A percentile compares a stretch with the other conserved stretches of the same genome.
Conservation (phyloP, 2,113 vertebrate species). For the Rhea americana region DNA sequence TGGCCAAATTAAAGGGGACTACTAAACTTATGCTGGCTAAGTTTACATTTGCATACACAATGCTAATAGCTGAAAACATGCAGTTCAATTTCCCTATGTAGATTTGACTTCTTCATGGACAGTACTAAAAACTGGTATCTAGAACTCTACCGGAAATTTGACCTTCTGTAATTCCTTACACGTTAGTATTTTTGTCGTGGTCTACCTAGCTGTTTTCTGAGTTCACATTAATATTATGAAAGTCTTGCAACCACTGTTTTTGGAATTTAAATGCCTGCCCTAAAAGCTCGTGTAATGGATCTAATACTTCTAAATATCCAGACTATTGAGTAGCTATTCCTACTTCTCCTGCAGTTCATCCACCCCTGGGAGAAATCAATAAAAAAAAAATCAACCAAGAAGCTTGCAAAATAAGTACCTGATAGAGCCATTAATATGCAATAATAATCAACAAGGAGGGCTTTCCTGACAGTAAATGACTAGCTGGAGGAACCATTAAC, state of each 20-base stretch:
- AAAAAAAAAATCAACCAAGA: background rate
- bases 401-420: constrained; percentile 17
- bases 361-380: background rate
- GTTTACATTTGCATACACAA: background rate
- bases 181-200: background rate
- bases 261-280: background rate
- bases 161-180: background rate
- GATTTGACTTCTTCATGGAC: background rate
- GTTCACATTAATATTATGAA: background rate
- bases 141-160: background rate
- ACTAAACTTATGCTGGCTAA: background rate
- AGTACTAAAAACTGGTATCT: background rate
- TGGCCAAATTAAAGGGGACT: background rate
- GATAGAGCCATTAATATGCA: constrained; percentile 25
- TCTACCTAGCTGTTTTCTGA: constrained; percentile 2
- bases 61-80: background rate
- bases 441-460: constrained; percentile 7
- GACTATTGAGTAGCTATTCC: background rate
- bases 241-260: background rate
- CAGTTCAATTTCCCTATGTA: background rate
- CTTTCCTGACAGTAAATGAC: background rate
- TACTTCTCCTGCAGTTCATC: background rate
- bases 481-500: constrained; percentile 11
- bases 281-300: background rate
- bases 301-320: background rate